Base-by-base conservation (phyloP, 1,140 invertebrate genomes). In the Brachionus plicatilis region DNA sequence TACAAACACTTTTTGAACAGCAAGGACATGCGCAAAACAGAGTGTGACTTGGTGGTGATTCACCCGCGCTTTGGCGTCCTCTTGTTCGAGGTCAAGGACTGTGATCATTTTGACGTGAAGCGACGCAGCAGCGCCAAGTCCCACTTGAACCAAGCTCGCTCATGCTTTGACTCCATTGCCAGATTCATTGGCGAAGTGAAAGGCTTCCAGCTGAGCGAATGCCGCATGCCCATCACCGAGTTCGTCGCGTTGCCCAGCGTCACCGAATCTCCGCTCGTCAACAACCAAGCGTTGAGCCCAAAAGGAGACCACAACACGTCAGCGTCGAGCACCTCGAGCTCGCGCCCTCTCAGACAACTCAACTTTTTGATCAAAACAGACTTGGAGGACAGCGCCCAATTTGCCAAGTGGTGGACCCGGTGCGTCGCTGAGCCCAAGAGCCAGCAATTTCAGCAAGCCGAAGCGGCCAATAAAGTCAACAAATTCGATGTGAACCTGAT, bases 21-120 rank as follows among this genome's bases (percentile, higher is more conserved):
- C 33, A 82, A 82, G n/a, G 79, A 82, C 29, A 82, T 47, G 8
- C 56, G 65, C 24, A 82, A 82, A 68, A 45, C 14, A 9, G 79
- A 82, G 66, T 65, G 53, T 47, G 79, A 82, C 43, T 82, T 82
- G 53, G 79, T 82, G 41, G 79, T 82, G 12, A 65, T 82, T 82
- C 79, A 82, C 37, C 79, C 79, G 33, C 79, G 79, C 24, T 82
- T 56, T 68, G 79, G 79, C 14, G 37, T 82, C 14, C 17, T 82
- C 29, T 45, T 82, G 41, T 45, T 82, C 29, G 79, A 82, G n/a
- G 41, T 68, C 27, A 60, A 68, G 20, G 79, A 82, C 12, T 82
- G 79, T 20, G 79, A 82, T 65, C 37, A 65, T 41, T 82, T 82
- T 60, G 79, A 82, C 29, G 17, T 29, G 7, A 82, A 65, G 41